These are phyloP conservation scores for Passer domesticus DNA, from an alignment of 2,113 vertebrate species.

Conservation along the genomic window DNA sequence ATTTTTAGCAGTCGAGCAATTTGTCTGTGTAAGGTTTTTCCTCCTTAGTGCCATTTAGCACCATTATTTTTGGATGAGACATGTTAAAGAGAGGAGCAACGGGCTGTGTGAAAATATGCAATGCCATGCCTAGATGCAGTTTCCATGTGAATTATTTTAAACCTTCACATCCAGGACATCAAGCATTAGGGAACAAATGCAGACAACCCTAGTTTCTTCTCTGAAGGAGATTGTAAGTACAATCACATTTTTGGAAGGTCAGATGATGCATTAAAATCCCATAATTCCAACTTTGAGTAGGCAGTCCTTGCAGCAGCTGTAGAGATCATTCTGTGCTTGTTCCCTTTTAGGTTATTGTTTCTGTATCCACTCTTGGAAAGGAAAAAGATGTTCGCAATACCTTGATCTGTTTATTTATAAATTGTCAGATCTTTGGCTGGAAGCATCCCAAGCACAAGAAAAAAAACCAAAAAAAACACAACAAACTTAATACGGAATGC, in stretches of 20 bases:
- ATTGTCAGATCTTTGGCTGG: neutral
- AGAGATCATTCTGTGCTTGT: neutral
- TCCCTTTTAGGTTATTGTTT: neutral
- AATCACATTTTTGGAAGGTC: neutral
- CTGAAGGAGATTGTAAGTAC: neutral
- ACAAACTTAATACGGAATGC: neutral
- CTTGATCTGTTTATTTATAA: slow-evolving; percentile 40
- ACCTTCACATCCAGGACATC: neutral
- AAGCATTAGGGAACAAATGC: neutral
- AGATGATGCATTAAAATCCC: neutral
- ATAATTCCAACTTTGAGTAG: neutral
- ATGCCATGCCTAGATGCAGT: neutral
- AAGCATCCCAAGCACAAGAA: neutral
- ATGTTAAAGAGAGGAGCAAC: neutral
- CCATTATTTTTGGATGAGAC: neutral
- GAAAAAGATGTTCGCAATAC: neutral
- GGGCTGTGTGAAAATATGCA: neutral
- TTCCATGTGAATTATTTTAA: slow-evolving; percentile 4
- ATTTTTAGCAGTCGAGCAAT: neutral
- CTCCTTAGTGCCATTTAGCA: neutral
- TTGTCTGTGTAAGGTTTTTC: neutral
- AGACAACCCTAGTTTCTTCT: neutral
- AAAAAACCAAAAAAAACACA: neutral
- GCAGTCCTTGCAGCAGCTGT: neutral
- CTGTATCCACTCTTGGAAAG: neutral